These are phyloP conservation scores for Crotalus viridis DNA, from an alignment of 2,113 vertebrate species.

Conservation along the genomic window DNA sequence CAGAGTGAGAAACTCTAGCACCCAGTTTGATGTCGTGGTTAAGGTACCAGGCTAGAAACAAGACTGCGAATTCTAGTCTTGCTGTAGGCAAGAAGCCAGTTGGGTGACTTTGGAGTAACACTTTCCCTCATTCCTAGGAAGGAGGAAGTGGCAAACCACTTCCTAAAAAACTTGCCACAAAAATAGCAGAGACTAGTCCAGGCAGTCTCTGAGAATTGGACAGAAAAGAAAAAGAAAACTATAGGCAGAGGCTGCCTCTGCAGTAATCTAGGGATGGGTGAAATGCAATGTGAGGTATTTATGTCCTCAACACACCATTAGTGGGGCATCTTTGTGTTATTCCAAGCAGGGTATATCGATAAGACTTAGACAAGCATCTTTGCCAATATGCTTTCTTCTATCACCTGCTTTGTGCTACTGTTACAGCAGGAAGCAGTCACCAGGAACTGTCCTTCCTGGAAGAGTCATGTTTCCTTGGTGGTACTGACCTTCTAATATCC, in stretches of 20 bases:
- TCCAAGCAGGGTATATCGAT: neutral
- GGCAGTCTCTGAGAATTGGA: neutral
- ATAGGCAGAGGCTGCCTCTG: neutral
- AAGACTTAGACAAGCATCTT: neutral
- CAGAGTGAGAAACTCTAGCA: no score
- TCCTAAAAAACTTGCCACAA: neutral
- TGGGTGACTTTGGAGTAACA: no score
- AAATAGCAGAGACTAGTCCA: neutral
- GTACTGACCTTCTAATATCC: constrained; percentile 24
- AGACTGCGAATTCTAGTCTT: no score
- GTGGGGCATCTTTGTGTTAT: neutral
- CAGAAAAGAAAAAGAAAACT: neutral
- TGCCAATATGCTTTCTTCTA: neutral
- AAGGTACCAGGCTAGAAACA: no score
- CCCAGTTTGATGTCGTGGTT: no score
- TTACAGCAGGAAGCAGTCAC: neutral
- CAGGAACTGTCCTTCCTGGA: neutral
- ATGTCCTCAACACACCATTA: neutral
- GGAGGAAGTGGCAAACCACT: no score
- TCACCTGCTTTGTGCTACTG: neutral
- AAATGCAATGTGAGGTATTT: neutral
- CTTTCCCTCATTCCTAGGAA: no score
- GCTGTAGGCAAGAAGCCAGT: no score
- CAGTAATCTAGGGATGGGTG: neutral
- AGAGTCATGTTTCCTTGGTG: neutral